Evolutionary conservation across 1,140 invertebrate species (phyloP).

Genomic region (Sitodiplosis mosellana): DNA sequence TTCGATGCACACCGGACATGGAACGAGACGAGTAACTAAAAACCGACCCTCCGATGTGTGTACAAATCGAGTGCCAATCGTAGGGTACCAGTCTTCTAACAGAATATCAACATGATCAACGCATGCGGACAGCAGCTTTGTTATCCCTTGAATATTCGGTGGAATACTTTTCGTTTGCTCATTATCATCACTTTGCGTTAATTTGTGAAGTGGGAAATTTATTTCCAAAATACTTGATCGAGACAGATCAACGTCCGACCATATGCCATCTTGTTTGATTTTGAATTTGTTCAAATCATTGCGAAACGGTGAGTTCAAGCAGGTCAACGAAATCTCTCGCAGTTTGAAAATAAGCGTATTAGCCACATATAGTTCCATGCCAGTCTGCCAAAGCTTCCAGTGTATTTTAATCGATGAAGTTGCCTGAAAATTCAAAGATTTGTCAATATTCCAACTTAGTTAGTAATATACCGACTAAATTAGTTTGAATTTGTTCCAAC

Average conservation of each 20-base stretch:
- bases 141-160: constrained; percentile 55
- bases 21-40: constrained; percentile 83
- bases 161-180: constrained; percentile 8
- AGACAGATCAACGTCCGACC: constrained; percentile 67
- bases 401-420: constrained; percentile 16
- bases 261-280: constrained; percentile 60
- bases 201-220: constrained; percentile 42
- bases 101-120: constrained; percentile 94
- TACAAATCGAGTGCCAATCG: constrained; percentile 85
- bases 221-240: constrained; percentile 77
- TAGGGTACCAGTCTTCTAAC: constrained; percentile 96
- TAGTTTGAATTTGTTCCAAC: too few relatives aligned
- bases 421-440: too few relatives aligned
- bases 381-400: constrained; percentile 93
- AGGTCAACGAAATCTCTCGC: constrained; percentile 55
- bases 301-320: constrained; percentile 31
- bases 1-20: constrained; percentile 68
- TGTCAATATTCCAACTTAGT: too few relatives aligned
- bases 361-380: constrained; percentile 69
- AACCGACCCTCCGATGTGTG: constrained; percentile 93
- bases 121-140: constrained; percentile 74
- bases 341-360: constrained; percentile 63
- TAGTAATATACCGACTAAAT: too few relatives aligned
- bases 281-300: constrained; percentile 35
- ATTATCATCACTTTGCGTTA: constrained; percentile 7